Conservation (phyloP, 1,140 invertebrate species). For the Drosophila parvula region DNA sequence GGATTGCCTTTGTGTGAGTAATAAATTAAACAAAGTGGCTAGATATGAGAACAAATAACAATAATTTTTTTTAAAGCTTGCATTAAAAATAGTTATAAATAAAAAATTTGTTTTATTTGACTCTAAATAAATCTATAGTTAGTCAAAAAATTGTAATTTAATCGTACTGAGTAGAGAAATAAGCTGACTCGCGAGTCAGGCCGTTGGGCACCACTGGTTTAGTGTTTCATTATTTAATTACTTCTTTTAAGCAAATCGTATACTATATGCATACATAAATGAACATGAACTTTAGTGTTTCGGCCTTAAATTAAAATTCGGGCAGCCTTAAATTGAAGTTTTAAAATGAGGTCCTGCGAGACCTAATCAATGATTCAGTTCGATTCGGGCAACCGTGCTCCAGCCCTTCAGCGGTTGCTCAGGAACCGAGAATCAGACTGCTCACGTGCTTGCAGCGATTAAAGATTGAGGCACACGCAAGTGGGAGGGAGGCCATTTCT, state of each 20-base stretch:
- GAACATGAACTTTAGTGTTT: neutral
- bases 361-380: slow-evolving; percentile 48
- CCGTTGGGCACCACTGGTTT: neutral
- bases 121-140: neutral
- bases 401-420: slow-evolving; percentile 1
- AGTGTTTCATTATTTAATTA: neutral
- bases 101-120: neutral
- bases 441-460: slow-evolving; percentile 69
- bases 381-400: slow-evolving; percentile 20
- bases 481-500: slow-evolving; percentile 43
- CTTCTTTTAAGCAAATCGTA: neutral
- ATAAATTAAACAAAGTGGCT: too few species aligned
- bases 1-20: too few species aligned
- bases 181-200: neutral
- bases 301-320: neutral
- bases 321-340: neutral
- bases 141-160: neutral
- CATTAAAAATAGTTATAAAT: too few species aligned
- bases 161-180: neutral
- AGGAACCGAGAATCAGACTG: slow-evolving; percentile 30
- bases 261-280: too few species aligned
- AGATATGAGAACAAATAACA: too few species aligned
- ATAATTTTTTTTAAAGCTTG: too few species aligned
- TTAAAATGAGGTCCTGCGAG: slow-evolving; percentile 3
- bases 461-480: slow-evolving; percentile 59